Evolutionary conservation across 1,140 invertebrate genomes (phyloP), one percentile per base, ranked within the genome.

Genomic region (Saxidomus purpurata): DNA sequence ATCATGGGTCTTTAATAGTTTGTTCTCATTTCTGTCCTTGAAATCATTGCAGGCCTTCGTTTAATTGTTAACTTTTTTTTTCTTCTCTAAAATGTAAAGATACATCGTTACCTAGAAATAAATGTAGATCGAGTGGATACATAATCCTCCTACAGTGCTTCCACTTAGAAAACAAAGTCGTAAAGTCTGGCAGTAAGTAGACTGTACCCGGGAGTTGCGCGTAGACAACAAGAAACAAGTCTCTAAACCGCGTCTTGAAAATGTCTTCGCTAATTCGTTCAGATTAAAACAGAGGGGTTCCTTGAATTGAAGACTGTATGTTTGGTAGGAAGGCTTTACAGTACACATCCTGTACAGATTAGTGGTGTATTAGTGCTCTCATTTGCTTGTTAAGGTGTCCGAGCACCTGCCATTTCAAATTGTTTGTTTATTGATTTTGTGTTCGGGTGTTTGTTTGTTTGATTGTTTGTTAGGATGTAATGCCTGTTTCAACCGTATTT

Each of bases 231-330:
- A 38, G 67, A 71, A 38, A 1, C 15, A 8, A 38, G 67, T 71
- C 67, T 71, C 34, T 71, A 1, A 40, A n/a, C 67, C 28, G 67
- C 67, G 38, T 71, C 67, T 71, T 71, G 67, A 71, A 71, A 28
- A 71, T 71, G 67, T 71, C 67, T 71, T 71, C 67, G n/a, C 67
- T 71, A 71, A 71, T 71, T 71, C 67, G 25, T n/a, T n/a, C 67
- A 71, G 67, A 71, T 71, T 71, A 71, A 71, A 71, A 38, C 67
- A 36, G 67, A 71, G 67, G 67, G 67, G 67, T 71, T 71, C 34
- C 67, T 17, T 4, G 15, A 71, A 71, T 31, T 38, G 31, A 71
- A 38, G 67, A 40, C 67, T 71, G 36, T 71, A 38, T 71, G 36
- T 71, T 71, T 63, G n/a, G 17, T 71, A 71, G 8, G 38, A 4